Conservation (phyloP, 2,113 vertebrate genomes). For the Oncorhynchus clarkii region DNA sequence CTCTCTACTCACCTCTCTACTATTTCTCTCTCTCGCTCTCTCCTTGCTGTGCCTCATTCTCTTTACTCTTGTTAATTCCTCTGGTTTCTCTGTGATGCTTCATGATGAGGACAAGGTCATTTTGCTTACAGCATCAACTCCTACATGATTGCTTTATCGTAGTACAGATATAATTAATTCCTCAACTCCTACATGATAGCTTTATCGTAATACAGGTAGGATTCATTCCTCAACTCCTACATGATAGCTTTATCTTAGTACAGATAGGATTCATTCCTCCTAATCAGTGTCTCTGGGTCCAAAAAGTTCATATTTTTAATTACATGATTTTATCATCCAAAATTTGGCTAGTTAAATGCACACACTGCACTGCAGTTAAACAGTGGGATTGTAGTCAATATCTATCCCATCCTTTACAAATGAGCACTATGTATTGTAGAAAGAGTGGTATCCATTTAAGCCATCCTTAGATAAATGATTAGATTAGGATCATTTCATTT, state of each 20-base stretch:
- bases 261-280: neutral
- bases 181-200: too few species aligned
- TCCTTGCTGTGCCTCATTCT: neutral
- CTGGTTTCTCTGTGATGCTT: conserved; percentile 46
- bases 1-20: too few species aligned
- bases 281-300: neutral
- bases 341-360: too few species aligned
- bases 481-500: neutral
- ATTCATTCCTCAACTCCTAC: neutral
- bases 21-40: neutral
- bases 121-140: conserved; percentile 17
- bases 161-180: neutral
- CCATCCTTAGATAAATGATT: neutral
- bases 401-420: neutral
- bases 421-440: too few species aligned
- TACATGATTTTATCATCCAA: too few species aligned
- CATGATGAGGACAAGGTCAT: conserved; percentile 46
- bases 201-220: neutral
- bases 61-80: conserved; percentile 3
- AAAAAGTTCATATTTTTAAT: neutral
- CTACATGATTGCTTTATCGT: neutral
- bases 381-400: too few species aligned
- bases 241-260: neutral
- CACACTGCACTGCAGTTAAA: too few species aligned
- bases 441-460: neutral